Percentiles rank a stretch among this genome's conserved stretches.
Evolutionary conservation across 2,797 vertebrate species (phyloP).

Genomic region (Clarias fuscus): DNA sequence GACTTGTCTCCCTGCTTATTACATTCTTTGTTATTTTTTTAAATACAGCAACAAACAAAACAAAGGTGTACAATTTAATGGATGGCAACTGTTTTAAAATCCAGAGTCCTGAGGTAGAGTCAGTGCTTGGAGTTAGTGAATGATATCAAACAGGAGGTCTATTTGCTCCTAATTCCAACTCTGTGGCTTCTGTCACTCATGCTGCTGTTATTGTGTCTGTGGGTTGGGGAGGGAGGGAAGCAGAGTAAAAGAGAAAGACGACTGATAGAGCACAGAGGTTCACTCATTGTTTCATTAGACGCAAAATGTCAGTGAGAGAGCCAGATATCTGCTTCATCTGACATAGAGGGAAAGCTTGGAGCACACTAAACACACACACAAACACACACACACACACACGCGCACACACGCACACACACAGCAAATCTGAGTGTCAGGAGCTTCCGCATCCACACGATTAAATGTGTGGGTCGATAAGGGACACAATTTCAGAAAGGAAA

Average conservation of each 20-base stretch:
- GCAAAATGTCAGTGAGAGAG: conserved; percentile 64
- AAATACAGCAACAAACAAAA: conserved; percentile 24
- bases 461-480: conserved; percentile 57
- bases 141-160: conserved; percentile 38
- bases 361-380: conserved; percentile 36
- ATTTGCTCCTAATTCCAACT: conserved; percentile 34
- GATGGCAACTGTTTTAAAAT: conserved; percentile 30
- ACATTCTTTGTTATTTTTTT: background rate
- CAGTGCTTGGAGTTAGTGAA: conserved; percentile 14
- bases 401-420: background rate
- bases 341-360: conserved; percentile 50
- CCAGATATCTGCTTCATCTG: conserved; percentile 65
- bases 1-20: background rate
- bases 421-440: conserved; percentile 4
- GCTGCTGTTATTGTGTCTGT: conserved; percentile 53
- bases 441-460: conserved; percentile 59
- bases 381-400: conserved; percentile 16
- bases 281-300: conserved; percentile 61
- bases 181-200: conserved; percentile 45
- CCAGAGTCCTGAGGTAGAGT: conserved; percentile 21
- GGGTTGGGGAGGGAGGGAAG: conserved; percentile 35
- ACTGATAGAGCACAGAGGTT: conserved; percentile 40
- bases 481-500: conserved; percentile 26
- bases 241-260: conserved; percentile 1
- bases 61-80: conserved; percentile 20